Conservation (phyloP, 1,140 invertebrate genomes). For the Calliphora vicina region DNA sequence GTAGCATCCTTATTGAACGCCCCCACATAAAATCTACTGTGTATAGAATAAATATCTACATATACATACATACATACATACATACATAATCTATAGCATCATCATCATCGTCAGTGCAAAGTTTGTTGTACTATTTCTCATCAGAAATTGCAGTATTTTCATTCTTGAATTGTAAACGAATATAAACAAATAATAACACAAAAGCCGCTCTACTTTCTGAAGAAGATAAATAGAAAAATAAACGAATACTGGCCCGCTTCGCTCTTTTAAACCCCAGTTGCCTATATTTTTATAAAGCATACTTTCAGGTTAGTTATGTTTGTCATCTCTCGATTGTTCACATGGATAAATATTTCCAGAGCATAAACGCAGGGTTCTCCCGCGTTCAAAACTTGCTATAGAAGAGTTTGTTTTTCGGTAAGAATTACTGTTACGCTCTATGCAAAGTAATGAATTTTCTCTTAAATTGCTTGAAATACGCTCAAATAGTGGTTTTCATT, state of each 20-base stretch:
- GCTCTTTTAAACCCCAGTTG: background rate
- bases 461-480: background rate
- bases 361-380: background rate
- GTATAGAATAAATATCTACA: background rate
- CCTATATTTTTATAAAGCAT: background rate
- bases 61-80: background rate
- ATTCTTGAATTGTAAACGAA: constrained; percentile 28
- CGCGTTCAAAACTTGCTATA: background rate
- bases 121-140: constrained; percentile 31
- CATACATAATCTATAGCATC: background rate
- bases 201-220: constrained; percentile 21
- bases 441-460: no score
- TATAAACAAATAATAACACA: constrained; percentile 23
- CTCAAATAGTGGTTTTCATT: background rate
- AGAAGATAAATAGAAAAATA: background rate
- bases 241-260: background rate
- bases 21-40: background rate
- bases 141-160: constrained; percentile 15
- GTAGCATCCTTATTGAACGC: background rate
- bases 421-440: background rate
- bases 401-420: background rate
- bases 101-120: constrained; percentile 7
- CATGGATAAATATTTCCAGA: background rate
- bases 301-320: background rate
- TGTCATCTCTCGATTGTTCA: background rate